Evolutionary conservation across 2,113 vertebrate species (phyloP), one percentile per base, ranked within the genome.

Genomic region (Myotis yumanensis): DNA sequence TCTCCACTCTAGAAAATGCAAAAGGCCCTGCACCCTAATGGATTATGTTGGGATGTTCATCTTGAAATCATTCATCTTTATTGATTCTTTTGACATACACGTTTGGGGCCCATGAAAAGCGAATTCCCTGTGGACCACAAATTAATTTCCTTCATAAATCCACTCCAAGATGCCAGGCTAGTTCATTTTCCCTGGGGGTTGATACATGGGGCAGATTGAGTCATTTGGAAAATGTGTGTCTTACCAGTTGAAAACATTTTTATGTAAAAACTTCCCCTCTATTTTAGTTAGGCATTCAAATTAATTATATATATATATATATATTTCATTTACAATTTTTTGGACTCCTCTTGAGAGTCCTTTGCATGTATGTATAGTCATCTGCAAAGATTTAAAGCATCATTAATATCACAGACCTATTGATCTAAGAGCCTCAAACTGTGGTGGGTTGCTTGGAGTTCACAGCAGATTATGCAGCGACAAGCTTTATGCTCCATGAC

Each of bases 11-110:
- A 46, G 95, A 66, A 86, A 90, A 95, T 52, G 86, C 68, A 93
- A 51, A 90, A 79, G 80, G 28, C 48, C 30, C 17, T 40, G 43
- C 35, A 40, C 66, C 37, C 69, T 94, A 81, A 90, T 52, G 59
- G 86, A 79, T 95, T 81, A 52, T 3, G 12, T 30, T 43, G 72
- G 59, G 79, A 92, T 40, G 86, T 54, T 95, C 69, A 82, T 94
- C 79, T 48, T 62, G 69, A 96, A 82, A 95, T 92, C 40, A 32
- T 96, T 95, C 94, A 71, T 96, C 92, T 95, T 94, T 96, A 96
- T 96, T 92, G 96, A 96, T 95, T 93, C 37, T 75, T 90, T 89
- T 92, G 92, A 92, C 88, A 85, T 5, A 83, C 35, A 69, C 64
- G 81, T 93, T 92, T 95, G 89, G 71, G 73, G 94, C 83, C 40